phyloP scores from a whole-genome alignment of 2,113 vertebrate genomes.

The Aspidoscelis tigris region DNA sequence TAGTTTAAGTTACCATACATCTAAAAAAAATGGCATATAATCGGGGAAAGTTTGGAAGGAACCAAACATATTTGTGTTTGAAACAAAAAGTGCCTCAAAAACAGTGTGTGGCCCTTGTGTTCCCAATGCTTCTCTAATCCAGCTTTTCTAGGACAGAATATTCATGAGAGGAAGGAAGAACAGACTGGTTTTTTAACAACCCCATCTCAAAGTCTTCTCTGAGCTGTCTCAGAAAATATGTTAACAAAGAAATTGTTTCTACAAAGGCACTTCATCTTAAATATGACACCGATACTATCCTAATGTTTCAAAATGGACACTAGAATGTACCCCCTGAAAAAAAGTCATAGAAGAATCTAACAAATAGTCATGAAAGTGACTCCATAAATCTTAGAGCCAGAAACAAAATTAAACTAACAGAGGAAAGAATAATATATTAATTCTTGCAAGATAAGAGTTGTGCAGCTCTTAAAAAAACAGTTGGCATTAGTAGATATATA shows the following conservation, averaged over 20 bases:
- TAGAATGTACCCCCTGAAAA: slow-evolving; percentile 8
- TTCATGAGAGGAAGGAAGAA: too few relatives aligned
- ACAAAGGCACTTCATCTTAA: slow-evolving; percentile 48
- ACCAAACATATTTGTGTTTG: too few relatives aligned
- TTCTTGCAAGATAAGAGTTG: slow-evolving; percentile 64
- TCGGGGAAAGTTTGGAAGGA: too few relatives aligned
- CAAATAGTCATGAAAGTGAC: slow-evolving; percentile 50
- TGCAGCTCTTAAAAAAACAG: slow-evolving; percentile 80
- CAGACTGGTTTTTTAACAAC: too few relatives aligned
- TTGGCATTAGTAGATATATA: slow-evolving; percentile 72
- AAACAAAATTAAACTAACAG: slow-evolving; percentile 76
- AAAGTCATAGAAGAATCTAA: slow-evolving; percentile 25
- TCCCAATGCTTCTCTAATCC: too few relatives aligned
- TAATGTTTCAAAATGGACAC: slow-evolving; percentile 16
- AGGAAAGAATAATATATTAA: slow-evolving; percentile 66
- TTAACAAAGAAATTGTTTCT: slow-evolving; percentile 25
- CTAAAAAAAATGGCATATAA: too few relatives aligned
- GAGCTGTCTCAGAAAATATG: too few relatives aligned
- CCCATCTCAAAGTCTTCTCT: too few relatives aligned
- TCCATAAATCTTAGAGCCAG: slow-evolving; percentile 53
- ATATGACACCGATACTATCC: background rate
- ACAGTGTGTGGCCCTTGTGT: too few relatives aligned
- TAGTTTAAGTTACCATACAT: too few relatives aligned
- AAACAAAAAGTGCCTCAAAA: too few relatives aligned
- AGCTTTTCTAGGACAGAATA: too few relatives aligned